Evolutionary conservation across 2,113 vertebrate species (phyloP).

Genomic region (Pangasianodon hypophthalmus): DNA sequence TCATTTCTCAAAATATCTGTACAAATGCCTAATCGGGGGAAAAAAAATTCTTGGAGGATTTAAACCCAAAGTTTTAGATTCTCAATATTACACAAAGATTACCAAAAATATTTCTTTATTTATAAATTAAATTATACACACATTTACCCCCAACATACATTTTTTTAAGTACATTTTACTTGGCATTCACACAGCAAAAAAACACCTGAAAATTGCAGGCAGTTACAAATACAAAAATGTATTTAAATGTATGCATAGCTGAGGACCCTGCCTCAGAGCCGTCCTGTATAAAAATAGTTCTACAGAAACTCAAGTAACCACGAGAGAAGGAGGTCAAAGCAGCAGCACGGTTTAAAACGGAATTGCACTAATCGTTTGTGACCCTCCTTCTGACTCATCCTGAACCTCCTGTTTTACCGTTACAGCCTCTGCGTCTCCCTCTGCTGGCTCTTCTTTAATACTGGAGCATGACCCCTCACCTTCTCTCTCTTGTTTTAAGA

Average conservation of each 20-base stretch:
- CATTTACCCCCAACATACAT: slow-evolving; percentile 65
- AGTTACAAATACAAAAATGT: slow-evolving; percentile 99
- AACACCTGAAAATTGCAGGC: slow-evolving; percentile 86
- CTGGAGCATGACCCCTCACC: slow-evolving; percentile 73
- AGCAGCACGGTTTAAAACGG: slow-evolving; percentile 66
- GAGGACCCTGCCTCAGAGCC: slow-evolving; percentile 81
- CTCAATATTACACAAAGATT: slow-evolving; percentile 92
- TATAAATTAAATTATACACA: slow-evolving; percentile 91
- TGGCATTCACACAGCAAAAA: slow-evolving; percentile 81
- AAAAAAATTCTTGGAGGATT: slow-evolving; percentile 35
- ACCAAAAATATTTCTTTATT: slow-evolving; percentile 99
- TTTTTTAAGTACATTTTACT: slow-evolving; percentile 73
- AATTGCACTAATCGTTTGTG: slow-evolving; percentile 55
- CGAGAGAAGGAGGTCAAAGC: slow-evolving; percentile 67
- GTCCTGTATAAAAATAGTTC: slow-evolving; percentile 80
- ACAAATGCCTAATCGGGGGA: slow-evolving; percentile 30
- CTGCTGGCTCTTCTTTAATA: slow-evolving; percentile 84
- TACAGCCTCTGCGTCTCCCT: slow-evolving; percentile 70
- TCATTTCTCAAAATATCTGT: slow-evolving; percentile 34
- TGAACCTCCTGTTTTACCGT: slow-evolving; percentile 62
- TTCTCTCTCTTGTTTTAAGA: slow-evolving; percentile 83
- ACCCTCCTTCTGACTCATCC: slow-evolving; percentile 57
- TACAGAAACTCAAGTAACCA: slow-evolving; percentile 55
- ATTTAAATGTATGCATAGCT: slow-evolving; percentile 83
- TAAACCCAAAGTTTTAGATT: slow-evolving; percentile 69